These are phyloP conservation scores for Danio kyathit DNA, from an alignment of 2,797 vertebrate genomes.

Conservation along the genomic window DNA sequence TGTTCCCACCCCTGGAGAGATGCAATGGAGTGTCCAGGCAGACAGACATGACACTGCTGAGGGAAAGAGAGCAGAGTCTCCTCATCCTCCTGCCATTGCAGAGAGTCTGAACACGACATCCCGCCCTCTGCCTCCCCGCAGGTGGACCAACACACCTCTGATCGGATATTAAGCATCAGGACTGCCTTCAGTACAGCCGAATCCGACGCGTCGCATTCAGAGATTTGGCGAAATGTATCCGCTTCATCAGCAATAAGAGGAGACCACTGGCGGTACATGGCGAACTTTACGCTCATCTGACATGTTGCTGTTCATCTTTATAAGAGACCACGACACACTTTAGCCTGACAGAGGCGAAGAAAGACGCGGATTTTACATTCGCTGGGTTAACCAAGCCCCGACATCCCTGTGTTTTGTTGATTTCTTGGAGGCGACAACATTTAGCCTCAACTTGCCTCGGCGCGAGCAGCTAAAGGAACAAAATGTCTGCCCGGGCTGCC, in stretches of 20 bases:
- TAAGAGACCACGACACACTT: conserved; percentile 48
- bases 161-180: conserved; percentile 32
- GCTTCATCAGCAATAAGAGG: conserved; percentile 40
- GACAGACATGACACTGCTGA: conserved; percentile 80
- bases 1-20: conserved; percentile 68
- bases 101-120: conserved; percentile 71
- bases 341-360: conserved; percentile 52
- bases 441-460: conserved; percentile 66
- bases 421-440: conserved; percentile 44
- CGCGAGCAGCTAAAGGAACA: conserved; percentile 69
- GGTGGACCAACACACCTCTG: conserved; percentile 64
- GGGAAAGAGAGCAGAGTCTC: conserved; percentile 65
- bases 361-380: conserved; percentile 18
- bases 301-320: conserved; percentile 61
- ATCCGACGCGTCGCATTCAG: background rate
- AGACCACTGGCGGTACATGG: conserved; percentile 28
- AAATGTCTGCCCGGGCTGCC: conserved; percentile 83
- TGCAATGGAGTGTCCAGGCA: conserved; percentile 82
- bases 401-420: background rate
- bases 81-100: conserved; percentile 75
- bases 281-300: conserved; percentile 63
- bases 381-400: background rate
- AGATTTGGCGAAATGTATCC: conserved; percentile 23
- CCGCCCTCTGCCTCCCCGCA: conserved; percentile 54
- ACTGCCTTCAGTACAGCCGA: background rate